Percentiles rank a stretch among this genome's conserved stretches.
These are phyloP conservation scores for Lycaena phlaeas DNA, from an alignment of 2,888 invertebrate species.

Conservation along the genomic window DNA sequence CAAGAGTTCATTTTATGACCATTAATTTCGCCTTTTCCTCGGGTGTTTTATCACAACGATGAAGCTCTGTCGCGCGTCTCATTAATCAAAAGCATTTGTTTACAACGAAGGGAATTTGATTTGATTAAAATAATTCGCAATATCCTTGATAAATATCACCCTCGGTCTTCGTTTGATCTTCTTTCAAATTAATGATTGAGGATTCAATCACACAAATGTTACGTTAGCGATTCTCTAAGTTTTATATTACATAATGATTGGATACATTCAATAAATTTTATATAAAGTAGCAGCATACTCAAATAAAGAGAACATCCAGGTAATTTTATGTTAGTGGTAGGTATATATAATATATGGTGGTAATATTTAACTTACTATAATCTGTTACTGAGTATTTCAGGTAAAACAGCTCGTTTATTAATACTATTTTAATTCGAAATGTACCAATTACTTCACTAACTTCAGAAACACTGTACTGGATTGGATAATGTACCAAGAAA, in stretches of 20 bases:
- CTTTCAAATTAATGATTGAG: constrained; percentile 68
- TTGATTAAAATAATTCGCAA: constrained; percentile 74
- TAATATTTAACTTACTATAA: too few relatives aligned
- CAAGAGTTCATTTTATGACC: constrained; percentile 74
- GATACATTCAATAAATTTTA: too few relatives aligned
- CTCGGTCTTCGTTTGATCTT: constrained; percentile 72
- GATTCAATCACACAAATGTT: constrained; percentile 69
- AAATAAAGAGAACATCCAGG: too few relatives aligned
- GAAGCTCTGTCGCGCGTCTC: constrained; percentile 70
- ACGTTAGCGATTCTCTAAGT: constrained; percentile 31
- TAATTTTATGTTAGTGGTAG: too few relatives aligned
- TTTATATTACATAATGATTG: neutral
- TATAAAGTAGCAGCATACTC: too few relatives aligned
- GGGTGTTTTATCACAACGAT: constrained; percentile 71
- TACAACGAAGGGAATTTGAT: constrained; percentile 73
- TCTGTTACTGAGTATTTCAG: too few relatives aligned
- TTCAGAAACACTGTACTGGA: too few relatives aligned
- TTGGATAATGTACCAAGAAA: too few relatives aligned
- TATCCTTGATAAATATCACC: constrained; percentile 74
- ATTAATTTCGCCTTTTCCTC: constrained; percentile 70
- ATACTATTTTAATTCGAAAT: too few relatives aligned
- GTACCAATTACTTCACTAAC: too few relatives aligned
- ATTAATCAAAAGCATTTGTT: constrained; percentile 74
- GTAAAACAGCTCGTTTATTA: too few relatives aligned
- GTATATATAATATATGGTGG: too few relatives aligned